Evolutionary conservation across 2,888 invertebrate genomes (phyloP), one percentile per base, ranked within the genome.

Genomic region (Drosophila parthenogenetica): DNA sequence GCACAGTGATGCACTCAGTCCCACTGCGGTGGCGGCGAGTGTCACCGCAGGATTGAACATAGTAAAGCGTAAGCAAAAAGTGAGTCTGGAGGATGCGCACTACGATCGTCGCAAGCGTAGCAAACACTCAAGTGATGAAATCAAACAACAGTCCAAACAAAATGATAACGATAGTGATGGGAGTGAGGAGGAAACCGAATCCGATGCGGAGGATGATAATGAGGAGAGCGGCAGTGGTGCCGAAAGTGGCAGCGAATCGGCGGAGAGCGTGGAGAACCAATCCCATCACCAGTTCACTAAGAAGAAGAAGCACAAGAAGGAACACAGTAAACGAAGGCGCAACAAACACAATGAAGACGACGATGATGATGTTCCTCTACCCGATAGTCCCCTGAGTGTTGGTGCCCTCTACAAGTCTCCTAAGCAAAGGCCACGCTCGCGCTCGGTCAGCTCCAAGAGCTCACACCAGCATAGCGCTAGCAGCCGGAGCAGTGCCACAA

Each of bases 341-440:
- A 69, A 74, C 35, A 45, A 79, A 14, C 48, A 65, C 53, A 68
- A 45, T 7, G 17, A 55, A 13, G 69, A 61, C 2, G 94, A 94
- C 14, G 89, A 93, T 92, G 90, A 87, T 2, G 91, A 90, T 14
- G 92, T 93, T 25, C 92, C 92, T 19, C 89, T 93, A 63, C 93
- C 93, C 46, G 93, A 93, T 10, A 94, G 94, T 78, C 94, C 94
- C 0, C 76, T 94, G 5, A 94, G 93, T 0, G 93, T 93, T 3
- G 93, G 93, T 43, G 92, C 93, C 16, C 85, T 94, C 1, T 93
- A 93, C 0, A 94, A 94, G 79, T 91, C 92, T 0, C 92, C 92
- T 19, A 83, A 86, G 51, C 75, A 71, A 29, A 50, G 64, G 5
- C 19, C 54, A 5, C 84, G 69, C 1, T 79, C 79, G 2, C 77